Percentiles rank a stretch among this genome's conserved stretches.
Evolutionary conservation across 2,888 invertebrate species (phyloP).

Genomic region (Scaeva pyrastri): DNA sequence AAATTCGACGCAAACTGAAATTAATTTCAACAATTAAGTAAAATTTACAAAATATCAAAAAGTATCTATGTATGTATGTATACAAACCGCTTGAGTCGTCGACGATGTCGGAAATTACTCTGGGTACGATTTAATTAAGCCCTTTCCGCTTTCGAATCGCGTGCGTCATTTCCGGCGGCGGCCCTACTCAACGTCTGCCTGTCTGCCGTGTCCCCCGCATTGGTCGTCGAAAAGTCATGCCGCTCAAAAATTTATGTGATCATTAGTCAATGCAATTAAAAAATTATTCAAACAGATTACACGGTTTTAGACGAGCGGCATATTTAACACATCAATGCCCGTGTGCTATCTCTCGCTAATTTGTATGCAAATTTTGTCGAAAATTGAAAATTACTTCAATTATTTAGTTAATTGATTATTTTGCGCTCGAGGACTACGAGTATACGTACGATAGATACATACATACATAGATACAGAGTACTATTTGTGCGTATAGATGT

Average conservation of each 20-base stretch:
- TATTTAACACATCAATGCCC: conserved; percentile 72
- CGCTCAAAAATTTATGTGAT: conserved; percentile 35
- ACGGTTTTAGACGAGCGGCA: conserved; percentile 55
- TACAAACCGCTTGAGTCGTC: too few relatives aligned
- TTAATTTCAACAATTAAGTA: not conserved
- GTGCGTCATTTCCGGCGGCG: too few relatives aligned
- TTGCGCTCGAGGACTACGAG: conserved; percentile 28
- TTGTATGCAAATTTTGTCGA: conserved; percentile 65
- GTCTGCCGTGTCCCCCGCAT: not conserved
- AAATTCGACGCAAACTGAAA: not conserved
- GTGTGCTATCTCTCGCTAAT: conserved; percentile 48
- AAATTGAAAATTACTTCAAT: conserved; percentile 75
- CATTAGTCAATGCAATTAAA: conserved; percentile 65
- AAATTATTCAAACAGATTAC: conserved; percentile 63
- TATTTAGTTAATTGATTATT: conserved; percentile 75
- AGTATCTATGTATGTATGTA: too few relatives aligned
- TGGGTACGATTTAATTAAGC: not conserved
- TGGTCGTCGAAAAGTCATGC: not conserved
- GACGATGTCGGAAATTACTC: not conserved
- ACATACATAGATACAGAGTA: too few relatives aligned
- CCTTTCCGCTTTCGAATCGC: not conserved
- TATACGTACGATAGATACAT: too few relatives aligned
- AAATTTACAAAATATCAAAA: not conserved
- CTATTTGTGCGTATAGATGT: conserved; percentile 22
- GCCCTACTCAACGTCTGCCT: too few relatives aligned